phyloP scores from a whole-genome alignment of 1,140 invertebrate species.

The Ephestia elutella region DNA sequence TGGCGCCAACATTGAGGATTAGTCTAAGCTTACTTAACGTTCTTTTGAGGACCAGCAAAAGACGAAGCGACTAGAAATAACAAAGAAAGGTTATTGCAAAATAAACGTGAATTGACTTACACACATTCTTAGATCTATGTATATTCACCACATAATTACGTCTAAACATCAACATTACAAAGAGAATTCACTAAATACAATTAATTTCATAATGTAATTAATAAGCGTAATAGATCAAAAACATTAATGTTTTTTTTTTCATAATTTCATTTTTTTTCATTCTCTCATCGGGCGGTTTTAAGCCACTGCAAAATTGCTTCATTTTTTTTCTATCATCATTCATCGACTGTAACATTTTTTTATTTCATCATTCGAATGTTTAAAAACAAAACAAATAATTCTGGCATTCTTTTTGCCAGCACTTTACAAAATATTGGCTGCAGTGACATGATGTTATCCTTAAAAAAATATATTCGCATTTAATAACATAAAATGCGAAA shows the following conservation, averaged over 20 bases:
- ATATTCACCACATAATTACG: constrained; percentile 33
- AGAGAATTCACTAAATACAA: constrained; percentile 61
- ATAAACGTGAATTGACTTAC: constrained; percentile 23
- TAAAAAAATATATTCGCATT: too few relatives aligned
- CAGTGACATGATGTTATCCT: too few relatives aligned
- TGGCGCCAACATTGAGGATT: background rate
- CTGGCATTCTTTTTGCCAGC: too few relatives aligned
- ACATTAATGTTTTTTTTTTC: constrained; percentile 66
- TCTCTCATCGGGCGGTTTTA: constrained; percentile 7
- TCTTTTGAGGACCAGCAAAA: background rate
- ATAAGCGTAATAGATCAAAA: constrained; percentile 74
- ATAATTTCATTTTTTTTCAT: constrained; percentile 6
- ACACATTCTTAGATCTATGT: constrained; percentile 14
- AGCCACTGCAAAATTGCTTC: constrained; percentile 9
- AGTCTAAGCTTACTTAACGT: background rate
- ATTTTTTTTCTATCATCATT: background rate
- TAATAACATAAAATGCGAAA: too few relatives aligned
- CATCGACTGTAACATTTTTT: too few relatives aligned
- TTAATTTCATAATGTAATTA: constrained; percentile 63
- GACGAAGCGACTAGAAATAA: background rate
- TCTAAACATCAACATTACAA: constrained; percentile 61
- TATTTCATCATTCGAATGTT: too few relatives aligned
- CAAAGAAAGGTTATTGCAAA: constrained; percentile 8
- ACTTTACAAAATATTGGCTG: too few relatives aligned
- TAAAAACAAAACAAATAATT: too few relatives aligned